Evolutionary conservation across 2,797 vertebrate genomes (phyloP).

Genomic region (Rhincodon typus): DNA sequence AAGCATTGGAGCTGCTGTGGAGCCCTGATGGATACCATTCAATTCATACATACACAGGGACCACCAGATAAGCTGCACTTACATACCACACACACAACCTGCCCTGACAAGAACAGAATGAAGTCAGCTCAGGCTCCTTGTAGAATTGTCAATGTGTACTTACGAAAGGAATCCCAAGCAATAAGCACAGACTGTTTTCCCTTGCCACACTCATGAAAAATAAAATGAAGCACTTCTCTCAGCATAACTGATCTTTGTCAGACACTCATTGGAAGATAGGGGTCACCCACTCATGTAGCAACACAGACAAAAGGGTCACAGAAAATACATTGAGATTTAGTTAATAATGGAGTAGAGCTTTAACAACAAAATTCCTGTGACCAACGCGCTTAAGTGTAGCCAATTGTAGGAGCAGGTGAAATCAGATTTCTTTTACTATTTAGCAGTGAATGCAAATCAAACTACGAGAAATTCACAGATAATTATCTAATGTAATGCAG

Average conservation of each 20-base stretch:
- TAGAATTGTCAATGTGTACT: conserved; percentile 42
- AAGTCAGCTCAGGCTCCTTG: conserved; percentile 41
- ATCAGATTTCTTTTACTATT: not conserved
- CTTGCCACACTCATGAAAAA: conserved; percentile 22
- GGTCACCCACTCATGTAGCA: not conserved
- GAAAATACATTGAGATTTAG: conserved; percentile 19
- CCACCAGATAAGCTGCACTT: conserved; percentile 43
- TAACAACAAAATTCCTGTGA: conserved; percentile 3
- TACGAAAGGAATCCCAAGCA: conserved; percentile 45
- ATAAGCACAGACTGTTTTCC: conserved; percentile 37
- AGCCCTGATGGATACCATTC: conserved; percentile 46
- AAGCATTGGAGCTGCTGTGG: conserved; percentile 44
- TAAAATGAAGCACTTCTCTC: conserved; percentile 33
- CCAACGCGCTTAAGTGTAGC: not conserved
- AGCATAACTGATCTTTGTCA: conserved; percentile 15
- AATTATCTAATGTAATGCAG: not conserved
- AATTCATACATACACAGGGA: conserved; percentile 44
- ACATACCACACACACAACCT: conserved; percentile 44
- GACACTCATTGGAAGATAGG: conserved; percentile 23
- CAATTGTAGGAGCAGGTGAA: not conserved
- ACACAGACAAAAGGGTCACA: not conserved
- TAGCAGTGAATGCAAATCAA: not conserved
- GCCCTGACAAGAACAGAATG: conserved; percentile 35
- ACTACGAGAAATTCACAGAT: not conserved
- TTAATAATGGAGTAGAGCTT: not conserved